phyloP scores from a whole-genome alignment of 2,888 invertebrate genomes.

The Ormyrus rosae region DNA sequence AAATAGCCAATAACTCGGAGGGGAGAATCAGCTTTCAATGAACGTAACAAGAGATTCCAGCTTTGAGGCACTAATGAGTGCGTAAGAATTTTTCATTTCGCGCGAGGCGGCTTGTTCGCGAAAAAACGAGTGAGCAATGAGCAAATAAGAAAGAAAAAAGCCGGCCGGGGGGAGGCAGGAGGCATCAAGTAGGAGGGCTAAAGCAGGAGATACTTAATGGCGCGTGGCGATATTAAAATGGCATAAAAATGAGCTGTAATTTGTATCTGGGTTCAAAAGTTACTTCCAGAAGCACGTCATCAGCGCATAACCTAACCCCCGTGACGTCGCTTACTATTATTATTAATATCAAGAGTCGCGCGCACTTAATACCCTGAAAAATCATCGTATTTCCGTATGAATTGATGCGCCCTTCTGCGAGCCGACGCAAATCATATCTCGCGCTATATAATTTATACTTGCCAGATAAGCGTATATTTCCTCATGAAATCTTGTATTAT shows the following conservation, averaged over 20 bases:
- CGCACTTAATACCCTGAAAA: slow-evolving; percentile 71
- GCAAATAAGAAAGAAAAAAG: slow-evolving; percentile 55
- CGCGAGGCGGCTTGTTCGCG: slow-evolving; percentile 49
- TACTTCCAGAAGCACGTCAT: slow-evolving; percentile 64
- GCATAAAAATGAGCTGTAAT: slow-evolving; percentile 76
- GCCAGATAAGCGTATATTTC: slow-evolving; percentile 42
- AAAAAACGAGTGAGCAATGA: slow-evolving; percentile 46
- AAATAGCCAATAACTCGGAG: slow-evolving; percentile 22
- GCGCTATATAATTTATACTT: slow-evolving; percentile 46
- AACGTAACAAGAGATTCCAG: slow-evolving; percentile 59
- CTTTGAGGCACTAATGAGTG: slow-evolving; percentile 65
- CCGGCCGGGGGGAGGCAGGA: slow-evolving; percentile 39
- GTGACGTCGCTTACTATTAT: slow-evolving; percentile 68
- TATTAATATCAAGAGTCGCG: slow-evolving; percentile 72
- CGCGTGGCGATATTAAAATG: slow-evolving; percentile 75
- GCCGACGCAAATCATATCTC: slow-evolving; percentile 51
- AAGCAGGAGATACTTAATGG: slow-evolving; percentile 73
- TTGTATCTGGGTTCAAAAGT: slow-evolving; percentile 74
- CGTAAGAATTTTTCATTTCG: slow-evolving; percentile 67
- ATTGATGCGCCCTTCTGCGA: slow-evolving; percentile 57
- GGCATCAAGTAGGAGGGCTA: slow-evolving; percentile 57
- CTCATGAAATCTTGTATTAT: slow-evolving; percentile 29
- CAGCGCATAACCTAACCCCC: slow-evolving; percentile 58
- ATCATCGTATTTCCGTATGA: slow-evolving; percentile 70
- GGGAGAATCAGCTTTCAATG: slow-evolving; percentile 39